These are phyloP conservation scores for Erebia epiphron DNA, from an alignment of 2,888 invertebrate species.

Conservation along the genomic window DNA sequence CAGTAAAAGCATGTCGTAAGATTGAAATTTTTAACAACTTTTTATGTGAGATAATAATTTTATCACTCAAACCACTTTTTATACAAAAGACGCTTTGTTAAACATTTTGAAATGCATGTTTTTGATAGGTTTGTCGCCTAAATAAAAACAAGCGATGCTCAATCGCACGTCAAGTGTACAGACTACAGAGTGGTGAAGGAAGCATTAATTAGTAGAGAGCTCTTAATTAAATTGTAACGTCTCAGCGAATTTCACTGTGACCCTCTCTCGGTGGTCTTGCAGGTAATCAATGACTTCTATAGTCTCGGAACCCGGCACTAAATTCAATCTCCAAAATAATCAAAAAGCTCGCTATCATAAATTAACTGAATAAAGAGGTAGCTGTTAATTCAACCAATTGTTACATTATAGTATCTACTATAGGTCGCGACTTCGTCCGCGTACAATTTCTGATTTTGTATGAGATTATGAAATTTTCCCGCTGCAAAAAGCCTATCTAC, in stretches of 20 bases:
- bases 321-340: neutral
- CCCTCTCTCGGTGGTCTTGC: conserved; percentile 65
- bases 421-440: too few species aligned
- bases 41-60: neutral
- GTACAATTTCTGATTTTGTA: too few species aligned
- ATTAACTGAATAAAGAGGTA: too few species aligned
- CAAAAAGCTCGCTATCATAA: neutral
- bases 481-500: too few species aligned
- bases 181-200: conserved; percentile 50
- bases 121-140: conserved; percentile 26
- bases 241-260: conserved; percentile 69
- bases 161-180: conserved; percentile 54
- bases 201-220: conserved; percentile 62
- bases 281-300: conserved; percentile 50
- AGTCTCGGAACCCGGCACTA: conserved; percentile 52
- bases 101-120: conserved; percentile 26
- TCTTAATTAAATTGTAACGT: conserved; percentile 80
- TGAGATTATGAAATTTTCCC: too few species aligned
- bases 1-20: neutral
- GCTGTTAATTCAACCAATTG: too few species aligned
- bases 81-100: conserved; percentile 27
- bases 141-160: conserved; percentile 51
- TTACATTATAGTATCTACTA: too few species aligned
- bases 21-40: neutral
- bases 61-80: conserved; percentile 13